Evolutionary conservation across 2,113 vertebrate species (phyloP).

Genomic region (Saguinus imperator): DNA sequence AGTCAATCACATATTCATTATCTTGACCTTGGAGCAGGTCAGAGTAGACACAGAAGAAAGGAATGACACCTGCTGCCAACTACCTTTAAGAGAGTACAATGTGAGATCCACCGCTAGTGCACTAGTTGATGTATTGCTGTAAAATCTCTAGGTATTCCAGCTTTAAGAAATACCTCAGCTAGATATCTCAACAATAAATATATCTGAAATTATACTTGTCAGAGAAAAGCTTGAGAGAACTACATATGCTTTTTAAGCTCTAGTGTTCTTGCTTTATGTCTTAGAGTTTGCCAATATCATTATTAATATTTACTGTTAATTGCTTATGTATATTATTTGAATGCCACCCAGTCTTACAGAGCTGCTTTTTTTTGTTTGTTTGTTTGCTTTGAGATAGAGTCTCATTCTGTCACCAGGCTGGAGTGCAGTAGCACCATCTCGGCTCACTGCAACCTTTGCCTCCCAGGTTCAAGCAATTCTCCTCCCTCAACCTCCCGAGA

Average conservation of each 20-base stretch:
- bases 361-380: conserved; percentile 11
- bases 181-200: conserved; percentile 68
- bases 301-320: conserved; percentile 74
- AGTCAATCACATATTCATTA: conserved; percentile 63
- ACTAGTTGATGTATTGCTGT: conserved; percentile 69
- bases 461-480: no score
- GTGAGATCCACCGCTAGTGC: conserved; percentile 74
- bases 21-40: conserved; percentile 75
- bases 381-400: no score
- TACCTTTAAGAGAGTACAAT: conserved; percentile 71
- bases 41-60: conserved; percentile 66
- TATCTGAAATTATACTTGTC: conserved; percentile 52
- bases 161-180: conserved; percentile 65
- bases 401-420: no score
- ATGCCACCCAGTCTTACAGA: conserved; percentile 61
- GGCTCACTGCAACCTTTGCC: no score
- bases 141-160: conserved; percentile 62
- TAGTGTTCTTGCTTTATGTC: conserved; percentile 64
- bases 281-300: conserved; percentile 67
- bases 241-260: conserved; percentile 66
- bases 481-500: no score
- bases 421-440: no score
- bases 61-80: conserved; percentile 76
- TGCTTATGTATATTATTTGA: conserved; percentile 70
- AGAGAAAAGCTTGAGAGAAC: conserved; percentile 63